Percentiles rank a stretch among this genome's conserved stretches.
phyloP scores from a whole-genome alignment of 2,888 invertebrate species.

The Platycheirus albimanus region DNA sequence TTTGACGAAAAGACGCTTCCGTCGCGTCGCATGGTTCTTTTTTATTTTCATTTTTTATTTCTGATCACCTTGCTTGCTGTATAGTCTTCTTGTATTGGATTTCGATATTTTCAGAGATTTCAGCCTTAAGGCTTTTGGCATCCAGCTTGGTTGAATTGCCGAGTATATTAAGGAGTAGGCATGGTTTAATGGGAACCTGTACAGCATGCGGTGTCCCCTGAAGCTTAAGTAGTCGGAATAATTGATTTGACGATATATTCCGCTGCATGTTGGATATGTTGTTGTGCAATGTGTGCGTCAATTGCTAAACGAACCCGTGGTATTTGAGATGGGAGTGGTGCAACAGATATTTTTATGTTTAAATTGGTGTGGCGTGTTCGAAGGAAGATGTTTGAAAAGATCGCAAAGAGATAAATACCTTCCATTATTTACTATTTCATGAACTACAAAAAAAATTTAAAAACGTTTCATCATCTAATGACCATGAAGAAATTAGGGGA shows the following conservation, averaged over 20 bases:
- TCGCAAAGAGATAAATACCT: too few species aligned
- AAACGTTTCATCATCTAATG: too few species aligned
- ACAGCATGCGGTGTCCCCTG: constrained; percentile 24
- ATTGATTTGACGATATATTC: constrained; percentile 50
- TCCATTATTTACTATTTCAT: too few species aligned
- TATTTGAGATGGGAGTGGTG: constrained; percentile 41
- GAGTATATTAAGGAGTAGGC: constrained; percentile 49
- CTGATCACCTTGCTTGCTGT: constrained; percentile 45
- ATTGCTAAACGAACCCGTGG: constrained; percentile 1
- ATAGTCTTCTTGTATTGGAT: constrained; percentile 7
- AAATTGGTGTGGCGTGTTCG: constrained; percentile 14
- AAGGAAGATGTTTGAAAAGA: not conserved
- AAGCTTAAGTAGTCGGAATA: constrained; percentile 40
- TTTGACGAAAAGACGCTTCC: constrained; percentile 31
- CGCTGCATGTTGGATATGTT: constrained; percentile 22
- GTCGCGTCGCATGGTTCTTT: not conserved
- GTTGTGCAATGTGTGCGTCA: constrained; percentile 14
- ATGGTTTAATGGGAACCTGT: constrained; percentile 30
- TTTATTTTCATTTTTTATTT: constrained; percentile 22
- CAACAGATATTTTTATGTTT: constrained; percentile 5
- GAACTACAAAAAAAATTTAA: too few species aligned
- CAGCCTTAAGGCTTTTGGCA: constrained; percentile 39
- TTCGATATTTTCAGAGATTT: constrained; percentile 29
- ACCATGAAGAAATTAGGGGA: too few species aligned
- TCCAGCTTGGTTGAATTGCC: constrained; percentile 18